A percentile compares a stretch with the other conserved stretches of the same genome.
These are phyloP conservation scores for Ondatra zibethicus DNA, from an alignment of 2,113 vertebrate species.

Conservation along the genomic window DNA sequence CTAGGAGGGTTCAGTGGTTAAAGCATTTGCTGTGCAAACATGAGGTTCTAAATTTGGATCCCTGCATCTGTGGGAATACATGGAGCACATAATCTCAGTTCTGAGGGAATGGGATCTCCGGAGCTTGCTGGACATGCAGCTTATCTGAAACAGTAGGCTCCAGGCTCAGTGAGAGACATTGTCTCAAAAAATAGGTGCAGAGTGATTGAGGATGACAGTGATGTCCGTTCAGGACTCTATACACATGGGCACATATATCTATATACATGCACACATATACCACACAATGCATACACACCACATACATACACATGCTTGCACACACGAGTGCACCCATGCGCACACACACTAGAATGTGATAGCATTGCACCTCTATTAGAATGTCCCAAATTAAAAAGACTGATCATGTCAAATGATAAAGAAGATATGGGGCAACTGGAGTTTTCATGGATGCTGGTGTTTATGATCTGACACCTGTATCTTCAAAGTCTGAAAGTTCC, in stretches of 20 bases:
- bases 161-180: neutral
- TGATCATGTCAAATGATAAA: neutral
- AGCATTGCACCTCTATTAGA: neutral
- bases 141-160: neutral
- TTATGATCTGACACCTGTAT: neutral
- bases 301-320: neutral
- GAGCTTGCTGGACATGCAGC: neutral
- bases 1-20: neutral
- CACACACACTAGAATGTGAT: neutral
- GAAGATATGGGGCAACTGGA: neutral
- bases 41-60: neutral
- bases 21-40: neutral
- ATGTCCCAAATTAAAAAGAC: neutral
- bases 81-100: neutral
- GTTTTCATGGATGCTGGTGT: neutral
- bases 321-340: neutral
- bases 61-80: neutral
- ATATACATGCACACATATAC: neutral
- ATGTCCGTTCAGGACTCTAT: neutral
- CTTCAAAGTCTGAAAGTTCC: neutral
- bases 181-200: neutral
- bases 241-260: neutral
- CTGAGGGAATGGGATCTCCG: no score
- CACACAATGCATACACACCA: neutral
- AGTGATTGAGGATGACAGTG: neutral